Conservation (phyloP, 2,797 vertebrate species). For the Sphaeramia orbicularis region DNA sequence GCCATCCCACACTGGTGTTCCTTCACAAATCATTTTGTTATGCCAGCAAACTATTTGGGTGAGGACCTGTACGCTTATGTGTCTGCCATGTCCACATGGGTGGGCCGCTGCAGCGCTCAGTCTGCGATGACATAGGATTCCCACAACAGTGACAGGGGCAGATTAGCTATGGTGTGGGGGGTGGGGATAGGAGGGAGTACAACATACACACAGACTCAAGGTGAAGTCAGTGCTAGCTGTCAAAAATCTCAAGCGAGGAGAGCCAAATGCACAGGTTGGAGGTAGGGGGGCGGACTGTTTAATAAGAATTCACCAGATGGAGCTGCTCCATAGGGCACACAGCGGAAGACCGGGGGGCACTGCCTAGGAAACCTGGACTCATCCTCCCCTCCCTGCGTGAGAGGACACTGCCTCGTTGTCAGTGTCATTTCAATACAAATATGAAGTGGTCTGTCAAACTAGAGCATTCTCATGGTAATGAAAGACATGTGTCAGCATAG, state of each 20-base stretch:
- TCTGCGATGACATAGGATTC: slow-evolving; percentile 73
- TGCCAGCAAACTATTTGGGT: slow-evolving; percentile 20
- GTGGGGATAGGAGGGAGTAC: slow-evolving; percentile 15
- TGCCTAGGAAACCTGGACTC: slow-evolving; percentile 53
- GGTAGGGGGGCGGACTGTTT: slow-evolving; percentile 46
- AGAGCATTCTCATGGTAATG: not conserved
- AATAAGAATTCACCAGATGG: slow-evolving; percentile 72
- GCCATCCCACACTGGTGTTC: slow-evolving; percentile 38
- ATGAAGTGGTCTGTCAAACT: not conserved
- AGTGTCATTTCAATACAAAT: slow-evolving; percentile 32
- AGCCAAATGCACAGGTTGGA: slow-evolving; percentile 64
- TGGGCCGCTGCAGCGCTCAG: slow-evolving; percentile 36
- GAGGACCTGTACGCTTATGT: slow-evolving; percentile 13
- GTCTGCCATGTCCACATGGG: slow-evolving; percentile 50
- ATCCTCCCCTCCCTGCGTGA: slow-evolving; percentile 37
- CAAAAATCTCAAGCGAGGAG: slow-evolving; percentile 30
- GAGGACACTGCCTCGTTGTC: slow-evolving; percentile 33
- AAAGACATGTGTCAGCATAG: not conserved
- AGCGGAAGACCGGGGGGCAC: slow-evolving; percentile 45
- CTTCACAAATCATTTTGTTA: slow-evolving; percentile 59
- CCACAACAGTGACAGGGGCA: slow-evolving; percentile 62
- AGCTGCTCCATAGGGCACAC: slow-evolving; percentile 58
- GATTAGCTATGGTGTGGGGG: slow-evolving; percentile 48
- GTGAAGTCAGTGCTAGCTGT: slow-evolving; percentile 64
- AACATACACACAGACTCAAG: slow-evolving; percentile 51